Base-by-base conservation (phyloP, 2,113 vertebrate genomes). In the Dipodomys merriami region DNA sequence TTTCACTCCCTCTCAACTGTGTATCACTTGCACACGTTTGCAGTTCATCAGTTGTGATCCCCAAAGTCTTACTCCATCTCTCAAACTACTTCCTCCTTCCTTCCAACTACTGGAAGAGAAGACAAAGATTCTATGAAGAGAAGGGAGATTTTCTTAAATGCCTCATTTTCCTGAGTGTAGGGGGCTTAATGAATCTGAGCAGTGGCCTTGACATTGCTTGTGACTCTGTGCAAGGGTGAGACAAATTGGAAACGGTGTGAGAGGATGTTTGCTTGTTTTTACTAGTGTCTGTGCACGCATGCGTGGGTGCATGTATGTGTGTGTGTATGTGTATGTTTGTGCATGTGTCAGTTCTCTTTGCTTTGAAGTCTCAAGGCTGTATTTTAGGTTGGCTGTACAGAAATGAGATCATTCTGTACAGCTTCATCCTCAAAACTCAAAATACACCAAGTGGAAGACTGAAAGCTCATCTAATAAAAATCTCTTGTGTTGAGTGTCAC, bases 1-100 rank as follows among this genome's bases (percentile, higher is more conserved):
- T 92, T 97, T 97, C 96, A 93, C 79, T 95, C 80, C 74, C 82
- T 94, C 68, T 65, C 20, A 91, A 94, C 86, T 72, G 79, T 60
- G 64, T 85, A 65, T 96, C 83, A 62, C 30, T 95, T 4, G 0
- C n/a, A 67, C 73, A 86, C 13, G 0, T 91, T 96, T 96, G 96
- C 91, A 91, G 57, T 92, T 95, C 94, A 92, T 95, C 89, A 91
- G 68, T 74, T 90, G 57, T 35, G 80, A 79, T 89, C 92, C 90
- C 86, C 44, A 68, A 22, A 53, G 86, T 81, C 86, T 57, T 79
- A 15, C n/a, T 25, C 71, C 60, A 16, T 80, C 46, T 86, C 57
- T 65, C 77, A 25, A 64, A 39, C 46, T 23, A n/a, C 83, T 69
- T 39, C 39, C 39, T 39, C 39, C 39, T 39, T 85, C 22, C 16